phyloP scores from a whole-genome alignment of 2,113 vertebrate genomes.

The Eudyptes chrysolophus region DNA sequence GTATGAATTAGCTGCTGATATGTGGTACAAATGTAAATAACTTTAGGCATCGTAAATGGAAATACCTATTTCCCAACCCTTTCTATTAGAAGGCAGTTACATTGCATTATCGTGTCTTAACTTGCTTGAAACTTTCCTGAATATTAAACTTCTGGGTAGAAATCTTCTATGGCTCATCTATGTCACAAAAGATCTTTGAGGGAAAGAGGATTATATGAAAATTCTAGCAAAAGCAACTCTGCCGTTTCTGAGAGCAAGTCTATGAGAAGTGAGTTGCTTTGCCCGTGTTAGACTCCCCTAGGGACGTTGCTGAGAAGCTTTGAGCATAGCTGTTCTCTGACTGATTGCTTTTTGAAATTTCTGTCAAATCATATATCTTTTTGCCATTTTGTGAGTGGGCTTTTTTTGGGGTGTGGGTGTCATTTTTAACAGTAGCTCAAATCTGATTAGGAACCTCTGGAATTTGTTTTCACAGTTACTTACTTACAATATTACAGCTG shows the following conservation, averaged over 20 bases:
- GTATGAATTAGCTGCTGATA: not conserved
- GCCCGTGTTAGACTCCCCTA: not conserved
- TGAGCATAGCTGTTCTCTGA: not conserved
- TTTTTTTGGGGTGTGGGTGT: not conserved
- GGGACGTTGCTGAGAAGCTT: not conserved
- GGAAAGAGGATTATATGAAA: not conserved
- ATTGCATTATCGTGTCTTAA: not conserved
- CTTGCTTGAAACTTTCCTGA: not conserved
- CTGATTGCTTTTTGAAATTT: not conserved
- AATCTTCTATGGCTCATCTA: not conserved
- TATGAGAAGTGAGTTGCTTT: not conserved
- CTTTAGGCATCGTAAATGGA: not conserved
- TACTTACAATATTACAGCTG: conserved; percentile 28
- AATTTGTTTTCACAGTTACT: not conserved
- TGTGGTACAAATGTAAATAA: not conserved
- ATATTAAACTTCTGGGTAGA: not conserved
- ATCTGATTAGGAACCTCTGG: conserved; percentile 33
- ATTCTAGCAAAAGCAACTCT: not conserved
- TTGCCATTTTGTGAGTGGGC: not conserved
- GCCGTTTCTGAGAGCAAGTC: not conserved
- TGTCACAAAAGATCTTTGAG: not conserved
- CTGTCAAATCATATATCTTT: not conserved
- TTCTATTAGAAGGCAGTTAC: not conserved
- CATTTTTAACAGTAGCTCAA: not conserved
- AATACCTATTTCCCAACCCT: not conserved